Conservation (phyloP, 2,113 vertebrate species). For the Seriola rivoliana region DNA sequence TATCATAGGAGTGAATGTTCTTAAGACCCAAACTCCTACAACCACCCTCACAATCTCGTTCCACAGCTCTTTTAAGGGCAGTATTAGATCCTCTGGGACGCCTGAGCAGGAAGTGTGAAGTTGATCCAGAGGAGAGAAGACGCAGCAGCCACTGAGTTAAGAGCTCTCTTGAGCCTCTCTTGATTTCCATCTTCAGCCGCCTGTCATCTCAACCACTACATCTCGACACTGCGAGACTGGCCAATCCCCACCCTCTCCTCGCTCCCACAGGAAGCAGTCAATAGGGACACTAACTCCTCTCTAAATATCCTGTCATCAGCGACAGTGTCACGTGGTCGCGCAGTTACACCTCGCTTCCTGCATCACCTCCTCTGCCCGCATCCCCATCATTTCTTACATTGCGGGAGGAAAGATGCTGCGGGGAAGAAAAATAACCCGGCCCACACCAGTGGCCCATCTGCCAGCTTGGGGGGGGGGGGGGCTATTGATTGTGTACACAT, state of each 20-base stretch:
- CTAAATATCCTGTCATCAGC: conserved; percentile 60
- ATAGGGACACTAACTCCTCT: conserved; percentile 43
- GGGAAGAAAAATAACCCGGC: conserved; percentile 46
- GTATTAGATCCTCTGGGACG: conserved; percentile 16
- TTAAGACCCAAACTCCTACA: conserved; percentile 6
- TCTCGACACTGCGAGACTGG: conserved; percentile 43
- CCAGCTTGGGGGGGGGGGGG: conserved; percentile 33
- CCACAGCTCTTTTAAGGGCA: conserved; percentile 19
- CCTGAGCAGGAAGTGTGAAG: conserved; percentile 30
- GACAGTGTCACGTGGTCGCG: conserved; percentile 35
- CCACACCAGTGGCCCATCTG: conserved; percentile 38
- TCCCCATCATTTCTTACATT: conserved; percentile 20
- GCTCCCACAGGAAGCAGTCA: conserved; percentile 42
- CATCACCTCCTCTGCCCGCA: conserved; percentile 1
- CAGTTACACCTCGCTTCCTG: conserved; percentile 11
- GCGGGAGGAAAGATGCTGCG: conserved; percentile 2
- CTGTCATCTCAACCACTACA: conserved; percentile 44
- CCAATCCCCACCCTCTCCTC: conserved; percentile 23
- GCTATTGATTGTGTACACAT: conserved; percentile 71
- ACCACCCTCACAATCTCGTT: conserved; percentile 3
- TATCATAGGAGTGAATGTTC: neutral
- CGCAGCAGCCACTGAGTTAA: conserved; percentile 28
- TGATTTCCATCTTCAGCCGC: conserved; percentile 35
- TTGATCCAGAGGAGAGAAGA: conserved; percentile 32
- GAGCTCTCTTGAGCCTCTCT: conserved; percentile 50